Percentiles rank a stretch among this genome's conserved stretches.
Evolutionary conservation across 2,797 vertebrate species (phyloP).

Genomic region (Pseudomugil gertrudae): DNA sequence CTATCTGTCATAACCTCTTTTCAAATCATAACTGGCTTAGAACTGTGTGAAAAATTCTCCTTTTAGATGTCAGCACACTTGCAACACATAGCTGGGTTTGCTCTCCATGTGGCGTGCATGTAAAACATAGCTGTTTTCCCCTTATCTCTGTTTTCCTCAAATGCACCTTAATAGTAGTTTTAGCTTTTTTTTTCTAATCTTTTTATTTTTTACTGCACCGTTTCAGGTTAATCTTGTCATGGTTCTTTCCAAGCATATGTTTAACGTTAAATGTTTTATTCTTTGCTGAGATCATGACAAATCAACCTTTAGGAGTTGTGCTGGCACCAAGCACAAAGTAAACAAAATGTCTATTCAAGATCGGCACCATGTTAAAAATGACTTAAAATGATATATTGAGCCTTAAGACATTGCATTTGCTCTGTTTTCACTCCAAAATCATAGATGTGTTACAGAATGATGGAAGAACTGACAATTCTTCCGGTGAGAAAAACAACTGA

Average conservation of each 20-base stretch:
- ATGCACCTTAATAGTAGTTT: constrained; percentile 48
- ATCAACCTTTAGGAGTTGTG: constrained; percentile 61
- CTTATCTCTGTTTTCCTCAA: constrained; percentile 40
- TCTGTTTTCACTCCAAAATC: constrained; percentile 70
- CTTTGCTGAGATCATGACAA: constrained; percentile 70
- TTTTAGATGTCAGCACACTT: constrained; percentile 52
- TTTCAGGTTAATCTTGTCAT: constrained; percentile 65
- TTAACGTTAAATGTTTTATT: constrained; percentile 64
- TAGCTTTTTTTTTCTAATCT: constrained; percentile 34
- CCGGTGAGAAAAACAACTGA: constrained; percentile 48
- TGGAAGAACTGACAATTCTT: constrained; percentile 44
- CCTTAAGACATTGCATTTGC: constrained; percentile 62
- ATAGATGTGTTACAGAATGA: constrained; percentile 62
- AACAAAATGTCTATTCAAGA: constrained; percentile 63
- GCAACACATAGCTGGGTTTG: constrained; percentile 40
- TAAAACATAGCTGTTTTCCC: constrained; percentile 58
- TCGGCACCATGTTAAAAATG: constrained; percentile 52
- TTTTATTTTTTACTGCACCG: constrained; percentile 24
- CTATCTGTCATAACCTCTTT: constrained; percentile 72
- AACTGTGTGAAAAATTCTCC: constrained; percentile 53
- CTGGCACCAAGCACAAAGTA: constrained; percentile 45
- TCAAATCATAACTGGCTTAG: constrained; percentile 57
- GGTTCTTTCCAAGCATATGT: constrained; percentile 69
- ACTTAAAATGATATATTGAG: constrained; percentile 57
- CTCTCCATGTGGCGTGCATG: constrained; percentile 50